phyloP scores from a whole-genome alignment of 2,888 invertebrate species.

The Noctua comes region DNA sequence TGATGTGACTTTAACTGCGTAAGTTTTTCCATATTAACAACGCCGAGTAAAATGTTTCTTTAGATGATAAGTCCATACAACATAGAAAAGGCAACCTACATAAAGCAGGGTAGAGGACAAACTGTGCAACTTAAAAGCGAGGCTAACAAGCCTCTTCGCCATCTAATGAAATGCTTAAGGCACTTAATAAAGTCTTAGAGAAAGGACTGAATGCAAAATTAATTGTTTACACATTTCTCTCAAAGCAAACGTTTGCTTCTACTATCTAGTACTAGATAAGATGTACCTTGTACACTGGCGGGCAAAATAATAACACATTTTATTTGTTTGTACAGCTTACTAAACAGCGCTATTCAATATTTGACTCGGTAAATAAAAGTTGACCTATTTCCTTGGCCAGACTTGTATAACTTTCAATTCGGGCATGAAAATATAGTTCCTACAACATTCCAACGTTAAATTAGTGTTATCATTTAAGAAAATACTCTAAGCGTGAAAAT shows the following conservation, averaged over 20 bases:
- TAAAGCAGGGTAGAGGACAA: background rate
- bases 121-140: slow-evolving; percentile 8
- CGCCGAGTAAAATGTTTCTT: too few relatives aligned
- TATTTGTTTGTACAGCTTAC: slow-evolving; percentile 26
- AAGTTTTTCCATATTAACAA: too few relatives aligned
- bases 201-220: slow-evolving; percentile 63
- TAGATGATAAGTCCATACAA: too few relatives aligned
- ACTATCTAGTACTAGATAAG: slow-evolving; percentile 59
- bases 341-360: slow-evolving; percentile 17
- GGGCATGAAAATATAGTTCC: background rate
- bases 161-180: slow-evolving; percentile 44
- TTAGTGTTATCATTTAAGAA: slow-evolving; percentile 35
- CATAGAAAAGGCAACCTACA: background rate
- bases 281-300: slow-evolving; percentile 59
- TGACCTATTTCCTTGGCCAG: slow-evolving; percentile 23
- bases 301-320: slow-evolving; percentile 53
- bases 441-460: background rate
- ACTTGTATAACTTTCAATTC: background rate
- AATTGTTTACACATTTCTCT: slow-evolving; percentile 72
- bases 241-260: slow-evolving; percentile 62
- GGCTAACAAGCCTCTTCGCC: slow-evolving; percentile 30
- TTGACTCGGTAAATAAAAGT: slow-evolving; percentile 7
- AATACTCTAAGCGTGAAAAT: slow-evolving; percentile 35
- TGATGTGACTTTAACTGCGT: too few relatives aligned
- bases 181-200: slow-evolving; percentile 57